Conservation (phyloP, 2,113 vertebrate species). For the Microtus oregoni region DNA sequence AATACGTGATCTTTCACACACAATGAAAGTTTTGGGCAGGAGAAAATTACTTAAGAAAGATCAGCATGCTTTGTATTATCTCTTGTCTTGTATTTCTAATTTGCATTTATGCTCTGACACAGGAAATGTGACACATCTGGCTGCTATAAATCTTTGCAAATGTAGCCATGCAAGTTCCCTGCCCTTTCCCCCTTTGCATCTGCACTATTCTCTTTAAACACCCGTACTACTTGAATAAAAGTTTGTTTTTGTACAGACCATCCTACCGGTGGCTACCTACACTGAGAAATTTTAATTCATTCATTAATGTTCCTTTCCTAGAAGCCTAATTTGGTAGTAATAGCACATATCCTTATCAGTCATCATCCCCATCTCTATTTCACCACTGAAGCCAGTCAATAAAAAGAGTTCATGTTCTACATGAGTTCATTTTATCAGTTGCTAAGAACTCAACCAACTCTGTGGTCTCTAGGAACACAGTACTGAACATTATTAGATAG, state of each 20-base stretch:
- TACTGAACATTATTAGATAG: not conserved
- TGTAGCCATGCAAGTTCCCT: constrained; percentile 52
- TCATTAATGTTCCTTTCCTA: not conserved
- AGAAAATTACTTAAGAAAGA: constrained; percentile 64
- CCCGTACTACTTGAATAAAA: not conserved
- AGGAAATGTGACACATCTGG: constrained; percentile 39
- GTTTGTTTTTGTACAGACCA: not conserved
- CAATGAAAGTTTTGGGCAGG: constrained; percentile 48
- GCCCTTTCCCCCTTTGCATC: not conserved
- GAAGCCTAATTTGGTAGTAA: constrained; percentile 21
- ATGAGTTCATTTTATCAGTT: not conserved
- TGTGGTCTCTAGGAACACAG: not conserved
- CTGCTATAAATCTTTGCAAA: constrained; percentile 55
- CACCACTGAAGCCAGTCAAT: constrained; percentile 21
- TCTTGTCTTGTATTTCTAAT: constrained; percentile 52
- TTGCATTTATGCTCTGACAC: constrained; percentile 50
- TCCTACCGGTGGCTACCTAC: not conserved
- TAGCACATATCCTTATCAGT: not conserved
- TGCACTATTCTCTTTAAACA: not conserved
- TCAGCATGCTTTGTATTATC: constrained; percentile 25
- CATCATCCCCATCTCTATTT: not conserved
- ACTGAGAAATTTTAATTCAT: constrained; percentile 22
- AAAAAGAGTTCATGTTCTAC: constrained; percentile 43
- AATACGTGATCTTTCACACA: constrained; percentile 41
- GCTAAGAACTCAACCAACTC: constrained; percentile 18